These are phyloP conservation scores for Eupithecia insigniata DNA, from an alignment of 2,888 invertebrate genomes.

Conservation along the genomic window DNA sequence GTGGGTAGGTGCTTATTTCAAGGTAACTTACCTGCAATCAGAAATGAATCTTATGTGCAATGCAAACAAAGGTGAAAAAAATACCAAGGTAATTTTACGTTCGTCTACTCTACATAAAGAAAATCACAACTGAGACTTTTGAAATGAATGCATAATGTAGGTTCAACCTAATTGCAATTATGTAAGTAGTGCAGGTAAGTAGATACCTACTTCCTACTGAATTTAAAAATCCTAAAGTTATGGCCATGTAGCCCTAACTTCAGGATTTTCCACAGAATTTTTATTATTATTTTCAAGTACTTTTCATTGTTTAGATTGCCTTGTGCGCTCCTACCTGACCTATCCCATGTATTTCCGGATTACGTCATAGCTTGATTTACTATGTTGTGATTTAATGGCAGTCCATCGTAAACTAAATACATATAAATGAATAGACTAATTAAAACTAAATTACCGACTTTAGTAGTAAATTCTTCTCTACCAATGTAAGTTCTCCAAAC, in stretches of 20 bases:
- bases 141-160: not conserved
- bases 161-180: not conserved
- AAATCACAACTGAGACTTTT: not conserved
- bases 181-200: not conserved
- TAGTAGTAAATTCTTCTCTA: not conserved
- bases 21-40: conserved; percentile 76
- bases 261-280: not conserved
- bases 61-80: not conserved
- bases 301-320: not conserved
- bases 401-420: conserved; percentile 3
- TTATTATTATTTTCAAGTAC: not conserved
- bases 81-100: not conserved
- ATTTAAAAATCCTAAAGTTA: no score
- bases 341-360: not conserved
- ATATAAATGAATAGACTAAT: not conserved
- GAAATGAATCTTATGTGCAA: conserved; percentile 42
- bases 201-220: not conserved
- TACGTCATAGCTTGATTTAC: not conserved
- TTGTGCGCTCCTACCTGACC: not conserved
- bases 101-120: not conserved
- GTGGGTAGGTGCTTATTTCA: conserved; percentile 46
- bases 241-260: not conserved
- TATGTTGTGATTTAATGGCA: not conserved
- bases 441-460: not conserved
- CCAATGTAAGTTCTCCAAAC: not conserved